These are phyloP conservation scores for Arremon brunneinucha DNA, from an alignment of 2,797 vertebrate genomes.

Conservation along the genomic window DNA sequence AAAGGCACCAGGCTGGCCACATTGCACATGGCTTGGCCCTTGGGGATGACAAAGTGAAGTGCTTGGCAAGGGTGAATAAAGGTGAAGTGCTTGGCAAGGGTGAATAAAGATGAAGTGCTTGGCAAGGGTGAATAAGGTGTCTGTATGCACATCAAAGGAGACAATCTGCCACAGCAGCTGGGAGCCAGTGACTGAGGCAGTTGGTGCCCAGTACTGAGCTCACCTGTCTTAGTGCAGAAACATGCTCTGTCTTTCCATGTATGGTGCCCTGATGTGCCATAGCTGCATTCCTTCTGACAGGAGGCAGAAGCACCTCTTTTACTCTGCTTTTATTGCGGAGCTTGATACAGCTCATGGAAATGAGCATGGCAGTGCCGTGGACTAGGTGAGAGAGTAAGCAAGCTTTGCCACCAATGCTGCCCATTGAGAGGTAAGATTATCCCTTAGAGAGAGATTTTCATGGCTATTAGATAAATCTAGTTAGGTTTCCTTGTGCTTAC, in stretches of 20 bases:
- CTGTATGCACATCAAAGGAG: not conserved
- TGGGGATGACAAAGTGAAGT: not conserved
- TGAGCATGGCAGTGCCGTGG: not conserved
- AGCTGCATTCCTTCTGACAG: not conserved
- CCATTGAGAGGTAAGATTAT: not conserved
- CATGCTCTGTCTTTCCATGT: fast-evolving
- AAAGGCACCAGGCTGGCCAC: not conserved
- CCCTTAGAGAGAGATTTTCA: not conserved
- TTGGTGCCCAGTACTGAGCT: not conserved
- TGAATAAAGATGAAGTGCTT: not conserved
- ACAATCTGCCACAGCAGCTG: not conserved
- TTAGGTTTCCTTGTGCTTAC: not conserved
- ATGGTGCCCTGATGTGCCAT: not conserved
- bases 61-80: not conserved
- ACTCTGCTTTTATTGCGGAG: not conserved
- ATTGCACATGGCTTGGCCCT: not conserved
- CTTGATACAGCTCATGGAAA: not conserved
- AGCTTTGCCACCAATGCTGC: not conserved
- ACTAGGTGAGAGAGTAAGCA: not conserved
- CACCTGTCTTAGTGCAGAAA: not conserved
- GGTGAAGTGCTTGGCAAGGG: not conserved
- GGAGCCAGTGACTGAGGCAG: not conserved
- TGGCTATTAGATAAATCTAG: not conserved
- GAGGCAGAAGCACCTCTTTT: not conserved
- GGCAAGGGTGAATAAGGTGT: not conserved